phyloP scores from a whole-genome alignment of 2,888 invertebrate genomes.

The Polymixis flavicincta region DNA sequence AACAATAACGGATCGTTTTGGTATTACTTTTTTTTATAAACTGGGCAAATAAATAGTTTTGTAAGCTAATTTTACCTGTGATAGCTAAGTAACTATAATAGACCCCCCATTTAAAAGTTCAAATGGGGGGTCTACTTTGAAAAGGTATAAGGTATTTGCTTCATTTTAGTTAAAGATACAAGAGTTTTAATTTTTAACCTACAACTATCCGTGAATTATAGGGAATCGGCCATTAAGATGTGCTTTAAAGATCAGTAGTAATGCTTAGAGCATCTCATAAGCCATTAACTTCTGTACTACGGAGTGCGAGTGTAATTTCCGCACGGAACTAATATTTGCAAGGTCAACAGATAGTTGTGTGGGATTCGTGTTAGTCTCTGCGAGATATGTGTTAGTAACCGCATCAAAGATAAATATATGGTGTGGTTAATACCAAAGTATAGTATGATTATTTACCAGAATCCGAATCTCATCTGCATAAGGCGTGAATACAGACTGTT shows the following conservation, averaged over 20 bases:
- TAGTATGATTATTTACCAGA: not conserved
- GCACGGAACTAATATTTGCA: conserved; percentile 26
- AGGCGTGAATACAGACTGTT: conserved; percentile 1
- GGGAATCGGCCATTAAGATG: not conserved
- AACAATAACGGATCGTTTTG: no score
- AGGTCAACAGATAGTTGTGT: conserved; percentile 6
- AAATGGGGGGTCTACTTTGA: no score
- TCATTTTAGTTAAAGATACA: no score
- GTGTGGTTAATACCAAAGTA: not conserved
- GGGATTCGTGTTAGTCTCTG: not conserved
- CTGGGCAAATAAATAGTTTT: no score
- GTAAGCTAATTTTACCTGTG: no score
- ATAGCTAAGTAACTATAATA: no score
- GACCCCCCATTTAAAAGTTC: no score
- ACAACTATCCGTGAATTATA: no score
- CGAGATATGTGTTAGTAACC: conserved; percentile 1
- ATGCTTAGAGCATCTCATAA: not conserved
- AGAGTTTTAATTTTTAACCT: no score
- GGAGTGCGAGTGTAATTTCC: conserved; percentile 26
- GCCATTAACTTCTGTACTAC: not conserved
- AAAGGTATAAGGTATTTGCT: no score
- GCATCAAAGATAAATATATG: not conserved
- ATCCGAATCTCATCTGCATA: not conserved
- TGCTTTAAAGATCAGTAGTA: not conserved
- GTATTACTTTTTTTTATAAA: no score